Percentiles rank a stretch among this genome's conserved stretches.
Evolutionary conservation across 2,797 vertebrate species (phyloP).

Genomic region (Muraenolepis orangiensis): DNA sequence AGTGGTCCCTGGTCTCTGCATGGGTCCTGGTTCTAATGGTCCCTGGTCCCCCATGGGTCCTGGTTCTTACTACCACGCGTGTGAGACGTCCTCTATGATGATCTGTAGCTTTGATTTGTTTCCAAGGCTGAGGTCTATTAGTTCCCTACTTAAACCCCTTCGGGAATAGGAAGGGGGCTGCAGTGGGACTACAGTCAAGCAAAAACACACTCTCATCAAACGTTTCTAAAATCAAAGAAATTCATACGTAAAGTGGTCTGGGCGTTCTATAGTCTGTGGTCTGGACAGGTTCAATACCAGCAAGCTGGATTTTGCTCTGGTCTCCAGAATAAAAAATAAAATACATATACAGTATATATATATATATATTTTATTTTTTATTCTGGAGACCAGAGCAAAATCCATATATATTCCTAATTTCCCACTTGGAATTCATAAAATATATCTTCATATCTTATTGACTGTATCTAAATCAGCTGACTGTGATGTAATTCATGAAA

Average conservation of each 20-base stretch:
- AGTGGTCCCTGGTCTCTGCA: not conserved
- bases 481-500: not conserved
- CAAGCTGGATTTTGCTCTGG: too few species aligned
- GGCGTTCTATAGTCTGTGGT: too few species aligned
- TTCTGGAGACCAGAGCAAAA: too few species aligned
- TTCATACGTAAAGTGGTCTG: too few species aligned
- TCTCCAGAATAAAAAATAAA: too few species aligned
- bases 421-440: not conserved
- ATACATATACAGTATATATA: not conserved
- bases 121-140: constrained; percentile 64
- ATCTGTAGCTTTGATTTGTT: constrained; percentile 61
- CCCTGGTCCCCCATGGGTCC: not conserved
- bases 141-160: constrained; percentile 63
- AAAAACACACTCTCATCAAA: not conserved
- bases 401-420: not conserved
- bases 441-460: not conserved
- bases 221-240: not conserved
- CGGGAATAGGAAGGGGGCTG: constrained; percentile 57
- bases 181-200: not conserved
- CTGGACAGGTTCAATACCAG: too few species aligned
- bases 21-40: not conserved
- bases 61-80: too few species aligned
- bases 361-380: too few species aligned
- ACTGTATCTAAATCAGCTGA: not conserved
- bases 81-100: constrained; percentile 34